Percentiles rank a stretch among this genome's conserved stretches.
These are phyloP conservation scores for Burhinus oedicnemus DNA, from an alignment of 2,113 vertebrate species.

Conservation along the genomic window DNA sequence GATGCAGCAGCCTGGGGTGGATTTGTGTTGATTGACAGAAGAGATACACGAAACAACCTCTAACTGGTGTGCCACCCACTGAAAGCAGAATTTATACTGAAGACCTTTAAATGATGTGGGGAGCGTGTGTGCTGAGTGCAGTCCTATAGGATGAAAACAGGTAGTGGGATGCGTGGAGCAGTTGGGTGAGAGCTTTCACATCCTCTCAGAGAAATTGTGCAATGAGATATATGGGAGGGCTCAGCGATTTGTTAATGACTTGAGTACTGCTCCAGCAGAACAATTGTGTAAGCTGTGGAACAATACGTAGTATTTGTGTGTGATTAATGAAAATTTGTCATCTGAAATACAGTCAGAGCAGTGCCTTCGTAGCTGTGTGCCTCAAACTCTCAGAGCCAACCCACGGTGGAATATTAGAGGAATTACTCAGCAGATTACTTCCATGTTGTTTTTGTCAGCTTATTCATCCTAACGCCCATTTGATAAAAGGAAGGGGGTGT, in stretches of 20 bases:
- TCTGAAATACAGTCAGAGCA: conserved; percentile 53
- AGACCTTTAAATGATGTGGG: neutral
- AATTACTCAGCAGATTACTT: conserved; percentile 67
- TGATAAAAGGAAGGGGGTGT: conserved; percentile 52
- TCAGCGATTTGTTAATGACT: neutral
- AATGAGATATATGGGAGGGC: neutral
- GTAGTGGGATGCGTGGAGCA: neutral
- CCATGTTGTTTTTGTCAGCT: conserved; percentile 58
- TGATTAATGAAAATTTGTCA: conserved; percentile 64
- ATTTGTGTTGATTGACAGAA: neutral
- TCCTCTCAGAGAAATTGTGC: neutral
- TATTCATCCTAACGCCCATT: conserved; percentile 7
- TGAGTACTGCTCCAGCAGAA: conserved; percentile 22
- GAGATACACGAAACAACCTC: neutral
- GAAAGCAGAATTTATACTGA: neutral
- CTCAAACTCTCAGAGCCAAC: conserved; percentile 25
- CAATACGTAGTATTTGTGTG: neutral
- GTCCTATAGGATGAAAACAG: neutral
- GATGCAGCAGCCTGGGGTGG: neutral
- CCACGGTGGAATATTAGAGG: conserved; percentile 58
- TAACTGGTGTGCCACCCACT: neutral
- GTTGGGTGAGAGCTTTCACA: neutral
- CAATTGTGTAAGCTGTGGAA: conserved; percentile 29
- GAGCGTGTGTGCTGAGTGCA: fast-evolving
- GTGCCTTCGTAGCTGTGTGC: conserved; percentile 18